Conservation (phyloP, 2,888 invertebrate species). For the Gandaritis pyraliata region DNA sequence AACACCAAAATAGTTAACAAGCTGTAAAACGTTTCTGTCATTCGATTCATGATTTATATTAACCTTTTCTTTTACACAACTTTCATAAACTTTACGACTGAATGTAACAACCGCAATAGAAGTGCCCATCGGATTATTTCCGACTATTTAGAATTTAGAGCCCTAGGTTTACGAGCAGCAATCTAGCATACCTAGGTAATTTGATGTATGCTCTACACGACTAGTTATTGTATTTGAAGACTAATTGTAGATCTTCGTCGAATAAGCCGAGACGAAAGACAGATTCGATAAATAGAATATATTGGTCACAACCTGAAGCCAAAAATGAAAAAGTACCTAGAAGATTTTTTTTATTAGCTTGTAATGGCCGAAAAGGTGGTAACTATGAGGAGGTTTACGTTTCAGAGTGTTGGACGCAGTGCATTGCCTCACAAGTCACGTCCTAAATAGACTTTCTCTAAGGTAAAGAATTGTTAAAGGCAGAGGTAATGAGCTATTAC, state of each 20-base stretch:
- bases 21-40: not conserved
- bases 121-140: conserved; percentile 22
- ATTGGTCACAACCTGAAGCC: not conserved
- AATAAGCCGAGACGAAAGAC: not conserved
- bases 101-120: conserved; percentile 24
- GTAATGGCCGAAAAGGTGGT: too few species aligned
- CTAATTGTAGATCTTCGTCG: conserved; percentile 8
- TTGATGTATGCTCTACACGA: conserved; percentile 27
- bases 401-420: too few species aligned
- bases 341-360: too few species aligned
- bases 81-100: conserved; percentile 14
- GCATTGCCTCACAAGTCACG: too few species aligned
- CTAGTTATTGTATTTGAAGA: conserved; percentile 8
- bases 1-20: not conserved
- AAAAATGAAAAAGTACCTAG: too few species aligned
- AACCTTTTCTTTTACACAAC: conserved; percentile 2
- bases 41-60: not conserved
- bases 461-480: too few species aligned
- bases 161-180: conserved; percentile 29
- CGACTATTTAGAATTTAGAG: conserved; percentile 34
- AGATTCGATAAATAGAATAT: not conserved
- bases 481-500: too few species aligned
- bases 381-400: too few species aligned
- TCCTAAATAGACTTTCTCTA: too few species aligned
- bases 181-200: conserved; percentile 35